Conservation (phyloP, 2,113 vertebrate genomes). For the Melospiza georgiana region DNA sequence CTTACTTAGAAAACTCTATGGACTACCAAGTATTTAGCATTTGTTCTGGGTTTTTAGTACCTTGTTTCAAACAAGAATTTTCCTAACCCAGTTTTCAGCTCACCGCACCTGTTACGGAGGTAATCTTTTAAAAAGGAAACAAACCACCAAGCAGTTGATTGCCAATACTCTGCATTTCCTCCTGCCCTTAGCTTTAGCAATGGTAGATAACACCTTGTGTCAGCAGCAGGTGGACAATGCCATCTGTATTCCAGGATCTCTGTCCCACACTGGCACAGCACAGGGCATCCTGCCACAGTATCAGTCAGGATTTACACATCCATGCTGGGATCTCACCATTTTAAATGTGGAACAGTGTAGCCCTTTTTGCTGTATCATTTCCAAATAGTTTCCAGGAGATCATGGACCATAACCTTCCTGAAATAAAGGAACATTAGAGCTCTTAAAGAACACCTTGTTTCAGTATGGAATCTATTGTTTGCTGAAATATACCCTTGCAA, state of each 20-base stretch:
- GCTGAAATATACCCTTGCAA: background rate
- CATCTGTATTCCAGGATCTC: background rate
- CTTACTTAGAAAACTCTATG: background rate
- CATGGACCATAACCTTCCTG: conserved; percentile 27
- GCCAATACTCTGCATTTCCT: background rate
- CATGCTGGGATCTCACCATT: background rate
- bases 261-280: background rate
- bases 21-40: background rate
- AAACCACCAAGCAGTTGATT: background rate
- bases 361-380: background rate
- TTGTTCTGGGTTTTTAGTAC: background rate
- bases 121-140: background rate
- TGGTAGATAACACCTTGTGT: background rate
- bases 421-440: conserved; percentile 8
- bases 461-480: background rate
- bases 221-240: background rate
- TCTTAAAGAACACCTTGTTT: conserved; percentile 10
- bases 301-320: background rate
- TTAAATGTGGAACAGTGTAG: background rate
- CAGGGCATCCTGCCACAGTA: background rate
- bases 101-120: background rate
- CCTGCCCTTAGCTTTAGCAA: background rate
- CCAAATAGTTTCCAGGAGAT: background rate
- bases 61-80: background rate
- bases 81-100: background rate